Base-by-base conservation (phyloP, 2,113 vertebrate genomes). In the Pelodiscus sinensis region DNA sequence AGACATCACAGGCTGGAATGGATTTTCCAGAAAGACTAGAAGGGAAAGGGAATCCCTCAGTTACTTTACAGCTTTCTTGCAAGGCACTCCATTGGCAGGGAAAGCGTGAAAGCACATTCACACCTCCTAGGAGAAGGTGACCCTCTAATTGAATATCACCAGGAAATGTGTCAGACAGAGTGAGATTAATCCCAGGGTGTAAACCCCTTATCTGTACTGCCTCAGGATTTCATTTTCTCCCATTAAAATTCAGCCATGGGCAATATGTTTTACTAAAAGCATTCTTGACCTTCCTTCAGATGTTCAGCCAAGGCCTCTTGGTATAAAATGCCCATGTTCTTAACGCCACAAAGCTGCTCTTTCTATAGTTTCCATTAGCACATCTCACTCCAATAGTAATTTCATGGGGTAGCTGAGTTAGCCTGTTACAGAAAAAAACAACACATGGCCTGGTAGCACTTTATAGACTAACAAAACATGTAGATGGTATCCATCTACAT, bases 121-220 rank as follows among this genome's bases (percentile, higher is more conserved):
- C 92, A 75, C 92, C 31, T 87, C 92, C 92, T 75, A 12, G 12
- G 35, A 90, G 0, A 38, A 97, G 89, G 90, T 86, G 94, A 91
- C 77, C 93, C 88, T 51, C 95, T 98, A 96, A 97, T 97, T 97
- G 96, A 94, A 75, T 55, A 82, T 92, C 79, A 84, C 90, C 56
- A 58, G 78, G 93, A 96, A 94, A 96, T 7, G 92, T 95, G 95
- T 87, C 79, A 97, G 95, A 96, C 55, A 65, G 50, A 84, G 92
- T 24, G 84, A 96, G 95, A 86, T 77, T 82, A 88, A 89, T 78
- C 93, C 86, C 88, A 81, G 86, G 85, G 86, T 96, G 86, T 85
- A 94, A 77, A 51, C 81, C 94, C 81, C 38, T 89, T 77, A 90
- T n/a, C 82, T 38, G 68, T 0, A 2, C 81, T 91, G 92, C 10